Percentiles rank a stretch among this genome's conserved stretches.
Evolutionary conservation across 2,888 invertebrate genomes (phyloP).

Genomic region (Rotaria sp.): DNA sequence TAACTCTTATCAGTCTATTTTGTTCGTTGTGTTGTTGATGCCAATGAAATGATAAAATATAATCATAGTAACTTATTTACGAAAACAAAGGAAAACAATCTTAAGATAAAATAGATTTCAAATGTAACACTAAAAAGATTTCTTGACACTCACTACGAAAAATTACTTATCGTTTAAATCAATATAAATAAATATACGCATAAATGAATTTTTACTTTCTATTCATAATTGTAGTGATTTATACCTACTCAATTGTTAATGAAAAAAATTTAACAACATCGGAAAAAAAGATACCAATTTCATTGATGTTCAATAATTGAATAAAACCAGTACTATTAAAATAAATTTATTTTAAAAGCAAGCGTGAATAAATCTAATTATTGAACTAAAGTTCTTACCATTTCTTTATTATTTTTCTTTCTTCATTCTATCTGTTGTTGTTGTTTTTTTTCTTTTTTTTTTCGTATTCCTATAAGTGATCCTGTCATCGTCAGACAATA

Average conservation of each 20-base stretch:
- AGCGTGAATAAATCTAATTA: not conserved
- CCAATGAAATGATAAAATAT: not conserved
- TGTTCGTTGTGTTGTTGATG: not conserved
- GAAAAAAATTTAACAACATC: too few relatives aligned
- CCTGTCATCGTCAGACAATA: slow-evolving; percentile 1
- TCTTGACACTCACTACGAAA: too few relatives aligned
- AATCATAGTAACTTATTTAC: not conserved
- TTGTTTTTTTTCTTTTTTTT: not conserved
- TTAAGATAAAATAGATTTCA: not conserved
- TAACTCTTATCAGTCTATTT: not conserved
- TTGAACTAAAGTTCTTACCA: not conserved
- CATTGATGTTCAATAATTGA: not conserved
- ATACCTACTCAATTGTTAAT: too few relatives aligned
- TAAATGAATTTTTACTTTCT: too few relatives aligned
- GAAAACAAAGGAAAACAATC: not conserved
- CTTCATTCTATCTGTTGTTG: not conserved
- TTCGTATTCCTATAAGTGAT: not conserved
- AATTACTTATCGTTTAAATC: too few relatives aligned
- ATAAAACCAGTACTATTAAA: not conserved
- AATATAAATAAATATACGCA: too few relatives aligned
- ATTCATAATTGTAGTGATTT: too few relatives aligned
- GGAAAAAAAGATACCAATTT: too few relatives aligned
- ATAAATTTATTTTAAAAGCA: not conserved
- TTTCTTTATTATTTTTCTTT: not conserved
- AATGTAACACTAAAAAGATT: not conserved